Base-by-base conservation (phyloP, 2,113 vertebrate species). In the Sphaerodactylus townsendi region DNA sequence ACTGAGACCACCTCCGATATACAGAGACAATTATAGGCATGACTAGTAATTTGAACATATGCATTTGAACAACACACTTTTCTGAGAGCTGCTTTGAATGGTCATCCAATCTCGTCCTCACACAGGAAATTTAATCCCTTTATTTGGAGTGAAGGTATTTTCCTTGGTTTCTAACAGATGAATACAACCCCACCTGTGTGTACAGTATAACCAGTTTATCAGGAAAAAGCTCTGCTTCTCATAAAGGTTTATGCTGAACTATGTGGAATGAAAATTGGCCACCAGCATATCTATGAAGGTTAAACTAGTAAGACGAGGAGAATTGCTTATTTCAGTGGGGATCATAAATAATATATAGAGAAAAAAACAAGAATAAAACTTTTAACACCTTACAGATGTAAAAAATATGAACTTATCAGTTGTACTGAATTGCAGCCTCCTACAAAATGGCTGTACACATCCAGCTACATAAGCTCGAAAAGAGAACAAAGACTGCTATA, bases 401-500 rank as follows among this genome's bases (percentile, higher is more conserved):
- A 85, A 88, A 92, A 91, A 91, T 86, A 83, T 56, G 35, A 79
- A 77, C 41, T 83, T 88, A 0, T 0, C 39, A 2, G 3, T 90
- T 88, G 85, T 89, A 88, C 23, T 62, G 75, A 72, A 85, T 79
- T 64, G 39, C 39, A 77, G 8, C 46, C n/a, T 84, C 73, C 72
- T 10, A 59, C 86, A 79, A 74, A 88, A 66, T 85, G 79, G 89
- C 84, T 59, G 77, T 84, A 92, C 88, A 88, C 91, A 92, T 92
- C 92, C 91, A 94, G 89, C 94, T 88, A 88, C 85, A 78, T 84
- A 93, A 90, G 86, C 92, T 92, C 92, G 91, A 90, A 93, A 91
- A 79, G 93, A 96, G 96, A 96, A 96, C 96, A 96, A 96, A 97
- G 93, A 50, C 91, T 92, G 90, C 95, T 96, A 94, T 96, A 97